Evolutionary conservation across 2,113 vertebrate species (phyloP), one percentile per base, ranked within the genome.

Genomic region (Carassius gibelio): DNA sequence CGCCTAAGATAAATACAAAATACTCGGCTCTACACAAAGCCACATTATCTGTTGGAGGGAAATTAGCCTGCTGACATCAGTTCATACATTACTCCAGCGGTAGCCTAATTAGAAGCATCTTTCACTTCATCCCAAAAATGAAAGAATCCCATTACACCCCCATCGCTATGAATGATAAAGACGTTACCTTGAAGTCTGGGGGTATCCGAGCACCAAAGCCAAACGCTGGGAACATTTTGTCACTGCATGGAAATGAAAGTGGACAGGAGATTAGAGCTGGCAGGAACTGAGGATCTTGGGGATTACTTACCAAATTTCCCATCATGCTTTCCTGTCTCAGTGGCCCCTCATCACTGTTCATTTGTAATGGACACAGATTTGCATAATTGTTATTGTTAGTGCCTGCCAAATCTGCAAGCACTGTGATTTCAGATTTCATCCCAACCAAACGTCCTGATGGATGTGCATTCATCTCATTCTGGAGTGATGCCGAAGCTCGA

Each of bases 211-310:
- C 98, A 0, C 97, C 98, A 71, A 99, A 99, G 88, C 98, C 98
- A 81, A 99, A 98, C 34, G 97, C 98, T n/a, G 98, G 98, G 90
- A 99, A 99, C 98, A 99, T 99, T 95, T 99, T 99, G 92, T 99
- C 98, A 93, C 98, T 99, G 95, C 82, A 93, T 92, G 55, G 66
- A 82, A 82, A 52, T 23, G 36, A 76, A 74, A 84, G 38, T 36
- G 81, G 76, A 57, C 0, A n/a, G 19, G 50, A 45, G 19, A 83
- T 88, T 81, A 87, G 68, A 84, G 74, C 15, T 66, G 74, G 55
- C 17, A 42, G 50, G n/a, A 50, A 62, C 42, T 55, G 52, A 26
- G 8, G 26, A 52, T 76, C 34, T 64, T 19, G 50, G 45, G 62
- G 11, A 48, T 62, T 45, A 36, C 11, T 62, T 52, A 76, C 48